Base-by-base conservation (phyloP, 2,113 vertebrate species). In the Baryphthengus martii region DNA sequence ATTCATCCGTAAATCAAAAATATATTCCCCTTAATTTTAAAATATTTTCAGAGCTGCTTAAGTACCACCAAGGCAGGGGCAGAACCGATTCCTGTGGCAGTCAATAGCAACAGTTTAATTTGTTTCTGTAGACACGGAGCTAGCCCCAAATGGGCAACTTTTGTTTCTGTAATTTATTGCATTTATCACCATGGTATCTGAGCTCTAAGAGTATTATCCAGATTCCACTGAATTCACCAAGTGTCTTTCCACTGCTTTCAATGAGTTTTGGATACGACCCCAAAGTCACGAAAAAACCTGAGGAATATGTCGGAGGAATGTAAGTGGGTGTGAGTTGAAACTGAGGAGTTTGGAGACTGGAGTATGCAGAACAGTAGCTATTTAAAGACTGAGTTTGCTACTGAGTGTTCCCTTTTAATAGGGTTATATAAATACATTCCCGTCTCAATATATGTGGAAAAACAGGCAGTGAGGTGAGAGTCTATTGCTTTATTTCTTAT, bases 321-420 rank as follows among this genome's bases (percentile, higher is more conserved):
- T 97, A 96, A 97, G 97, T 97, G 96, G 96, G 94, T 97, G 97
- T 97, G 94, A 97, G 94, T 25, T 97, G 95, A 97, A 97, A 96
- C 70, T 89, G 94, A 96, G 83, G 94, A 93, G 94, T 95, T 93
- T 89, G 82, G 87, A 94, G 94, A 73, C 67, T 12, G 92, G 90
- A 91, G 78, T 76, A 93, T 91, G 89, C 95, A 96, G 96, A 97
- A 96, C 90, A 95, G 96, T 95, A 96, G 97, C 97, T 97, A 97
- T 97, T 96, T 97, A 96, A 97, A 97, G 96, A 87, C 58, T 7
- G 3, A 89, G 52, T 68, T 90, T 83, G 94, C 96, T 96, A 89
- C 94, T 17, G 66, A 94, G 87, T 55, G 79, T 89, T 97, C 90
- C 85, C 85, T 93, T 97, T 97, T 97, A 96, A 96, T 96, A 85